Percentiles rank a stretch among this genome's conserved stretches.
Conservation (phyloP, 2,888 invertebrate species). For the Lottia gigantea region DNA sequence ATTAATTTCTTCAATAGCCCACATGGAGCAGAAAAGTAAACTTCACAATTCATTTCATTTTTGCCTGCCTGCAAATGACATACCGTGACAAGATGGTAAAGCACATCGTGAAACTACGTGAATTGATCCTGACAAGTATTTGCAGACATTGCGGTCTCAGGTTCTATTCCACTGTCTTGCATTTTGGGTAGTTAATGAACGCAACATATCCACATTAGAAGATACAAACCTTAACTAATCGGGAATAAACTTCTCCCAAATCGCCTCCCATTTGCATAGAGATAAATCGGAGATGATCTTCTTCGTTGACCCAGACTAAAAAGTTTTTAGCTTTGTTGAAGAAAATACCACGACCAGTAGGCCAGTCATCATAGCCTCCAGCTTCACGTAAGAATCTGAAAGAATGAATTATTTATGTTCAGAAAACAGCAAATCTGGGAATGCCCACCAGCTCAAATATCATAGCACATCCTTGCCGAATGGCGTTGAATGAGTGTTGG, state of each 20-base stretch:
- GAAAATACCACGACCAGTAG: constrained; percentile 91
- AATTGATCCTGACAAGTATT: too few relatives aligned
- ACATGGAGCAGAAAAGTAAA: too few relatives aligned
- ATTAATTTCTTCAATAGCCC: too few relatives aligned
- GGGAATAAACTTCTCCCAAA: constrained; percentile 56
- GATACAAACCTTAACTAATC: constrained; percentile 52
- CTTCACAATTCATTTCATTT: too few relatives aligned
- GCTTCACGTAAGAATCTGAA: constrained; percentile 52
- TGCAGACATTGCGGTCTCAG: too few relatives aligned
- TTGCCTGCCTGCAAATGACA: too few relatives aligned
- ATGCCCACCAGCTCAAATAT: too few relatives aligned
- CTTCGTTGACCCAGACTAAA: constrained; percentile 90
- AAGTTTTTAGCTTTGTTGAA: constrained; percentile 82
- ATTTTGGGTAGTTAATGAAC: too few relatives aligned
- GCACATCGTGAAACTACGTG: too few relatives aligned
- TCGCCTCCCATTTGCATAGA: constrained; percentile 75
- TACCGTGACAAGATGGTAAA: too few relatives aligned
- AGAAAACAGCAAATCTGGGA: neutral
- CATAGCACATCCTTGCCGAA: neutral
- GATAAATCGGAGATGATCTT: constrained; percentile 88
- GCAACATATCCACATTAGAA: too few relatives aligned
- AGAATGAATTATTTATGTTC: neutral
- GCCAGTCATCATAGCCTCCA: constrained; percentile 82
- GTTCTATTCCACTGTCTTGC: too few relatives aligned
- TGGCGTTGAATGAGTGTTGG: neutral